A percentile compares a stretch with the other conserved stretches of the same genome.
These are phyloP conservation scores for Tribolium castaneum DNA, from an alignment of 1,140 invertebrate species.

Conservation along the genomic window DNA sequence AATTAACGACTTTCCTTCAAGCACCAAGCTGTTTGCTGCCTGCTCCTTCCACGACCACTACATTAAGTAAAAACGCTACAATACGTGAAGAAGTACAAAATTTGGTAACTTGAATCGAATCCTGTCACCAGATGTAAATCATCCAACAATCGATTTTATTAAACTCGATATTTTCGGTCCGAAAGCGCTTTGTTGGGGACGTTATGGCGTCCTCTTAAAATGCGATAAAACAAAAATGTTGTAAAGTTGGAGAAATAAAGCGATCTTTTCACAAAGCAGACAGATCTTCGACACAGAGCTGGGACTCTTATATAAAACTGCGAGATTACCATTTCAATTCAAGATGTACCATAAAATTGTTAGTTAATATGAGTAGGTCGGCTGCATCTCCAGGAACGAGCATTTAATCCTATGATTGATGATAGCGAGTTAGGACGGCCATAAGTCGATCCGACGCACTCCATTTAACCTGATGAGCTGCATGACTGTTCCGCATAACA, in stretches of 20 bases:
- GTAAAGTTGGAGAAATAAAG: slow-evolving; percentile 18
- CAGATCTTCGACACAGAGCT: not conserved
- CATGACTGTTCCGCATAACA: slow-evolving; percentile 58
- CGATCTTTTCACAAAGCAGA: slow-evolving; percentile 13
- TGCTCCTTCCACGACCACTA: too few species aligned
- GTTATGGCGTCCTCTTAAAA: slow-evolving; percentile 6
- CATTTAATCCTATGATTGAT: slow-evolving; percentile 61
- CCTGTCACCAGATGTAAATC: too few species aligned
- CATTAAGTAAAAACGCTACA: too few species aligned
- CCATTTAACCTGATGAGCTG: slow-evolving; percentile 62
- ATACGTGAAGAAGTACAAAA: too few species aligned
- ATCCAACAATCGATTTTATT: too few species aligned
- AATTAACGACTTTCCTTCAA: not conserved
- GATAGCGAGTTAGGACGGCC: slow-evolving; percentile 55
- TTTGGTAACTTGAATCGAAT: too few species aligned
- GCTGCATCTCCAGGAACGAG: slow-evolving; percentile 52
- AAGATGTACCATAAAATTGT: slow-evolving; percentile 55
- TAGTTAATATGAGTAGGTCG: slow-evolving; percentile 54
- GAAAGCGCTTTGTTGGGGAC: not conserved
- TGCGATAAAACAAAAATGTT: slow-evolving; percentile 21
- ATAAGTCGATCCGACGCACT: slow-evolving; percentile 61
- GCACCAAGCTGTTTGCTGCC: too few species aligned
- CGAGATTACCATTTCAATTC: slow-evolving; percentile 50
- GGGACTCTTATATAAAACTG: slow-evolving; percentile 22
- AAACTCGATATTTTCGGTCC: not conserved